Evolutionary conservation across 2,113 vertebrate genomes (phyloP).

Genomic region (Prinia subflava): DNA sequence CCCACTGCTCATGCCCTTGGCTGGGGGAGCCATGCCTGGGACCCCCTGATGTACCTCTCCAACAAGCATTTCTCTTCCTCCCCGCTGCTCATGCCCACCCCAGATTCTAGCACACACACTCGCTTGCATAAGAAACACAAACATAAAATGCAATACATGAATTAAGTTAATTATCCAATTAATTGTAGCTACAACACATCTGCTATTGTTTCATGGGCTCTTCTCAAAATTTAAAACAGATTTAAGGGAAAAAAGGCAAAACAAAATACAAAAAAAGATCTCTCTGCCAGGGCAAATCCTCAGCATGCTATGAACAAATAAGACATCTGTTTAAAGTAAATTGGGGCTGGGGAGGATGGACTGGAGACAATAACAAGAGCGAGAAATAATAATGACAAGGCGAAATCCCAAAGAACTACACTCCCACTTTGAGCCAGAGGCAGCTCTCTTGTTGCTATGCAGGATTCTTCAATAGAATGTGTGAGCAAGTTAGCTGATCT

Average conservation of each 20-base stretch:
- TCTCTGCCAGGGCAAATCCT: conserved; percentile 26
- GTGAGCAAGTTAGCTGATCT: conserved; percentile 18
- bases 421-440: conserved; percentile 74
- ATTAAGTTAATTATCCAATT: conserved; percentile 50
- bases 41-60: rapidly evolving
- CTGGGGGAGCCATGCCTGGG: background rate
- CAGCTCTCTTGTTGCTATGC: conserved; percentile 38
- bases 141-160: conserved; percentile 39
- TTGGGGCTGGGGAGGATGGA: conserved; percentile 13
- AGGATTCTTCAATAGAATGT: conserved; percentile 29
- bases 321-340: conserved; percentile 51
- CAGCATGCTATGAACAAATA: conserved; percentile 43
- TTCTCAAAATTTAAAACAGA: conserved; percentile 51
- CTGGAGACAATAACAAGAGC: conserved; percentile 78
- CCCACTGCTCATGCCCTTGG: background rate
- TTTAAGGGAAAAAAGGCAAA: conserved; percentile 42
- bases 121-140: conserved; percentile 44
- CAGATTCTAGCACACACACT: background rate
- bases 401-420: conserved; percentile 83
- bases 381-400: conserved; percentile 71
- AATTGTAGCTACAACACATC: conserved; percentile 50
- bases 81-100: background rate
- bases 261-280: conserved; percentile 36
- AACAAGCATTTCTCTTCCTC: background rate
- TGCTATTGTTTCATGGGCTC: conserved; percentile 48